These are phyloP conservation scores for Dinocampus coccinellae DNA, from an alignment of 2,888 invertebrate species.

Conservation along the genomic window DNA sequence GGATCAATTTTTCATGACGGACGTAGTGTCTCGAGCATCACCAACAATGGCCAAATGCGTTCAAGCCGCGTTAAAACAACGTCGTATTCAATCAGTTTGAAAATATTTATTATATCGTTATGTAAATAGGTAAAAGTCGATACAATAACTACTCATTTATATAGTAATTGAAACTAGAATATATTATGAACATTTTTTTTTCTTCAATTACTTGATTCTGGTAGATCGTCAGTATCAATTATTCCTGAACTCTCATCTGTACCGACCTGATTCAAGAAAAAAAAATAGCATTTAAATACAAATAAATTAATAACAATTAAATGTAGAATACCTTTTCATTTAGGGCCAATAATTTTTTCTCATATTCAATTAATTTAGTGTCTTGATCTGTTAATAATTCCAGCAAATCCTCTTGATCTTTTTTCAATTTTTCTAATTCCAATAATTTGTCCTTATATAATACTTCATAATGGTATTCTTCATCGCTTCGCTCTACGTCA, in stretches of 20 bases:
- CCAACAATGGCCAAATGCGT: slow-evolving; percentile 99
- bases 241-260: slow-evolving; percentile 63
- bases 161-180: neutral
- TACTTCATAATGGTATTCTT: slow-evolving; percentile 49
- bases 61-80: slow-evolving; percentile 86
- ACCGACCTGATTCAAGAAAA: slow-evolving; percentile 51
- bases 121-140: slow-evolving; percentile 48
- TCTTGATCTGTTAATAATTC: slow-evolving; percentile 92
- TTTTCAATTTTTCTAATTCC: slow-evolving; percentile 78
- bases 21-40: slow-evolving; percentile 94
- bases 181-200: neutral
- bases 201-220: slow-evolving; percentile 53
- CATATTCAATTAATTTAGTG: slow-evolving; percentile 77
- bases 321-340: slow-evolving; percentile 68
- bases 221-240: slow-evolving; percentile 60
- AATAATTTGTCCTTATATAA: slow-evolving; percentile 63
- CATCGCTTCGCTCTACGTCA: slow-evolving; percentile 47
- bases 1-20: slow-evolving; percentile 95
- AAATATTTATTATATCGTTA: slow-evolving; percentile 26
- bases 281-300: neutral
- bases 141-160: neutral
- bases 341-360: slow-evolving; percentile 72
- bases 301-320: slow-evolving; percentile 15
- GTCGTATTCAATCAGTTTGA: slow-evolving; percentile 45
- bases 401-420: slow-evolving; percentile 94